Evolutionary conservation across 2,888 invertebrate species (phyloP), one percentile per base, ranked within the genome.

Genomic region (Eilema caniola): DNA sequence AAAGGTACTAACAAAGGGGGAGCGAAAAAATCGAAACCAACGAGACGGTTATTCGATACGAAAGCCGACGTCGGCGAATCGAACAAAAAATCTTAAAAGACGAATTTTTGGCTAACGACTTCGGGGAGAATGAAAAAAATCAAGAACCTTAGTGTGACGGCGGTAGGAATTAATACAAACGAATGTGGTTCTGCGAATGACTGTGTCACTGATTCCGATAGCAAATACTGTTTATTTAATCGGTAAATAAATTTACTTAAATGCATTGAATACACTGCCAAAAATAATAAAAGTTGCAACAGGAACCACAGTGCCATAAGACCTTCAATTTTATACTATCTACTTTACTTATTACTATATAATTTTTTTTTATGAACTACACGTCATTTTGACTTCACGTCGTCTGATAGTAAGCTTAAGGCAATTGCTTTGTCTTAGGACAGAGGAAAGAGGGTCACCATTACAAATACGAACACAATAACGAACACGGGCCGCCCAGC

Each of bases 141-240:
- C 72, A 85, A 84, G 86, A 86, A 89, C 84, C 84, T 83, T 85
- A 87, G 83, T 83, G 83, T 83, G 86, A 92, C 88, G 89, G 88
- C 86, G 85, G 74, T 76, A n/a, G 85, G 89, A 89, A 90, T 90
- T 89, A 89, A 88, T 91, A 92, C 89, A 89, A 91, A 86, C 83
- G 66, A 63, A 86, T 74, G 84, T 84, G 82, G 74, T 91, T 91
- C 91, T 83, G 79, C 75, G 90, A 92, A 92, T 71, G 80, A 71
- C 69, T 72, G 73, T 72, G 75, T 63, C 60, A 59, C 66, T 65
- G 66, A 73, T 70, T 62, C 33, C 64, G 71, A 81, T 74, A 67
- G 59, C 57, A 57, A 60, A 62, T 25, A 67, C 64, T 31, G 53
- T n/a, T 65, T 64, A 8, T 37, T 37, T 37, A 10, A 53, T 53